phyloP scores from a whole-genome alignment of 2,797 vertebrate species.

The Hydrophis major region DNA sequence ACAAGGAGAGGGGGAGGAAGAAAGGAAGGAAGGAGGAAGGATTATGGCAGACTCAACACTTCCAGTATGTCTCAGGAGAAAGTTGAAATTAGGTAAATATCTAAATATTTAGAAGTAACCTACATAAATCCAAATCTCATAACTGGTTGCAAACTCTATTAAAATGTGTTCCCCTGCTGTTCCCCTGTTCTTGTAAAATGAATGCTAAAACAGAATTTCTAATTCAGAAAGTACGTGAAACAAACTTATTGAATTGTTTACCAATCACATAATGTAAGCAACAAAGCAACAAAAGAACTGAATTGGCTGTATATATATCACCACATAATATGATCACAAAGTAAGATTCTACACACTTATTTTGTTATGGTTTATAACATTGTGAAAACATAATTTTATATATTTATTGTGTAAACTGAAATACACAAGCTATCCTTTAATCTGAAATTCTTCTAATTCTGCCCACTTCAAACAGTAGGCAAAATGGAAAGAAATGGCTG shows the following conservation, averaged over 20 bases:
- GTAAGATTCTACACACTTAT: background rate
- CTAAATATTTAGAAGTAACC: background rate
- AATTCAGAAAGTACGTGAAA: background rate
- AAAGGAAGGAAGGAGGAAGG: no score
- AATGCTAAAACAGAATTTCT: background rate
- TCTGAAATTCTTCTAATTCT: background rate
- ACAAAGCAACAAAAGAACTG: background rate
- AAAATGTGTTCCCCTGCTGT: background rate
- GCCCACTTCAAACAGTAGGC: background rate
- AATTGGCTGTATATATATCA: background rate
- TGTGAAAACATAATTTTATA: background rate
- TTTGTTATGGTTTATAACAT: background rate
- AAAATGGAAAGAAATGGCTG: background rate
- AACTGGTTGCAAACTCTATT: background rate
- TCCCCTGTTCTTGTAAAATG: background rate
- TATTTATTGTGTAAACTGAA: background rate
- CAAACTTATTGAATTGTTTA: background rate
- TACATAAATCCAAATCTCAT: background rate
- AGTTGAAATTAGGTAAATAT: background rate
- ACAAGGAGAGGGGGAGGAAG: accelerated
- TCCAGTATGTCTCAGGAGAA: background rate
- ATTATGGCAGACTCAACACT: background rate
- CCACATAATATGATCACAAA: background rate
- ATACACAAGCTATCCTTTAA: background rate
- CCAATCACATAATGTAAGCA: background rate